Evolutionary conservation across 2,797 vertebrate genomes (phyloP), one percentile per base, ranked within the genome.

Genomic region (Siniperca obscura): DNA sequence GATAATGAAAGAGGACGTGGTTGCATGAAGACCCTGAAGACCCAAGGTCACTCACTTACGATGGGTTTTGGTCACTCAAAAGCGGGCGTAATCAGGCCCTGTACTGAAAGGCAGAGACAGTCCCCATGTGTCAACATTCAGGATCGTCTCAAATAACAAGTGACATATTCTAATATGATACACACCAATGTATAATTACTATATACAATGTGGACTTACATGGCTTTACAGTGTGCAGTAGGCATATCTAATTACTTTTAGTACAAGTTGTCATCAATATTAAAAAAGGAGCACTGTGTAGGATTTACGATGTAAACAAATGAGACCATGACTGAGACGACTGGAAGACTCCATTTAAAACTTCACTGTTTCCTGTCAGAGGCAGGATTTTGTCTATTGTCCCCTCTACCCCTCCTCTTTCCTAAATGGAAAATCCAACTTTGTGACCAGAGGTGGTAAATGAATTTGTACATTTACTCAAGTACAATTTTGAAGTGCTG

Each of bases 1-100:
- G 56, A 75, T 12, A n/a, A 73, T 38, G 74, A 44, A 44, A 46
- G 22, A 34, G 17, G 57, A 42, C 57, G 19, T 0, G 25, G 36
- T 3, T 14, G 70, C 59, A 69, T 16, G 57, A 25, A 74, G 74
- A 25, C 48, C 38, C 42, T 0, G 38, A 34, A 55, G 25, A 44
- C 84, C 48, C 2, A 2, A 46, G 48, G 60, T 67, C 61, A 5
- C 74, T 90, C 92, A 97, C 97, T 97, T 97, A 97, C 97, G 92
- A 76, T 40, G 91, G 88, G 52, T 3, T 94, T 86, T 50, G 93
- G 88, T 95, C 74, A 86, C 94, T 98, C 96, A 98, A 90, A 98
- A 97, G 77, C 96, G 95, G 93, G 96, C 97, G 95, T 95, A 96
- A 93, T 97, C 96, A 91, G 95, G 95, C 90, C 96, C 95, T 48